Base-by-base conservation (phyloP, 2,888 invertebrate genomes). In the Andrena praecox region DNA sequence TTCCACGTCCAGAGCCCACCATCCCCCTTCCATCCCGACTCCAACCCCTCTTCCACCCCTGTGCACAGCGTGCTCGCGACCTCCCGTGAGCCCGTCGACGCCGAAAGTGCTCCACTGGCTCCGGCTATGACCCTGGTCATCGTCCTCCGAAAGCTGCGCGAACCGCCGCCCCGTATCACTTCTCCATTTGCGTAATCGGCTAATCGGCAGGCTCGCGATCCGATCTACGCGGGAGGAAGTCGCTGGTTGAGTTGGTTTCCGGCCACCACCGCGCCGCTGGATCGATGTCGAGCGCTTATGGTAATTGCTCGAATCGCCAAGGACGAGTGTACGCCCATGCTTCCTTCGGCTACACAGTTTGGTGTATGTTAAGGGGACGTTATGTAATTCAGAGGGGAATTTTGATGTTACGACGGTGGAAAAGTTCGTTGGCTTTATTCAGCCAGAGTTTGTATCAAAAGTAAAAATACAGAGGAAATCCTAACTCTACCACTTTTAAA, bases 41-140 rank as follows among this genome's bases (percentile, higher is more conserved):
- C 68, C 42, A 5, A 16, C 12, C 42, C 29, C 60, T 16, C n/a
- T 60, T 31, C 6, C 42, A 24, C 27, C 33, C 20, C 20, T 66
- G 3, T 52, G 56, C 56, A 8, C 33, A 33, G 42, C 42, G 31
- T 59, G 54, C 59, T 80, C 66, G 33, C 74, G 66, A 71, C 68
- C 27, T 64, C 35, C 75, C 85, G 29, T 76, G 73, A 75, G 66
- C 66, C 60, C 64, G 70, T 64, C 69, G 74, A 70, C 63, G 77
- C 67, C 72, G 66, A 82, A 76, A 85, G 68, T 76, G 52, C 82
- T 88, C 72, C 64, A 42, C 56, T 70, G 67, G 27, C 60, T 79
- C 70, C 79, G 71, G 63, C 64, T 70, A 70, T 67, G 66, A 87
- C 64, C 73, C 80, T 76, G 80, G 73, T 77, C 84, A 74, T 87